These are phyloP conservation scores for Platygyra sinensis DNA, from an alignment of 64 coral and sea anemone species.

Conservation along the genomic window DNA sequence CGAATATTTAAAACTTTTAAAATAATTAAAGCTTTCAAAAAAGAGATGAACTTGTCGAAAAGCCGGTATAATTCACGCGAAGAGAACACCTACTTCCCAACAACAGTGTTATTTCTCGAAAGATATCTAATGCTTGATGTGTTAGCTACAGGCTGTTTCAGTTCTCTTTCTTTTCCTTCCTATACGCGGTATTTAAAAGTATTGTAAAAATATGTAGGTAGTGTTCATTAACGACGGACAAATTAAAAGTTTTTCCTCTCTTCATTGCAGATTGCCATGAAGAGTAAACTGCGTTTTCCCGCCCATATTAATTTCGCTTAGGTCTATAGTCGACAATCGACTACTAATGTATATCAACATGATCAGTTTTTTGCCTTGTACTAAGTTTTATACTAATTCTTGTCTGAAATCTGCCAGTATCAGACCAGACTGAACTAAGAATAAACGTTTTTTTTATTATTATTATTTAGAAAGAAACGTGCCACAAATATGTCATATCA, in stretches of 20 bases:
- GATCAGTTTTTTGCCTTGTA: conserved; percentile 3
- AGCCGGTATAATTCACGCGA: not conserved
- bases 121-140: not conserved
- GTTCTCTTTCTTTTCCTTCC: not conserved
- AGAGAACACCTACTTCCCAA: not conserved
- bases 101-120: not conserved
- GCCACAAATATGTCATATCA: not conserved
- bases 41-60: not conserved
- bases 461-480: too few relatives aligned
- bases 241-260: conserved; percentile 11
- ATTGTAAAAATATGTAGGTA: conserved; percentile 10
- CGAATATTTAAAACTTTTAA: conserved; percentile 9
- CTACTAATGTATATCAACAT: not conserved
- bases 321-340: not conserved
- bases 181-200: conserved; percentile 10
- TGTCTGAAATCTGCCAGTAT: not conserved
- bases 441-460: not conserved
- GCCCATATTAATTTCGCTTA: conserved; percentile 8
- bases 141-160: not conserved
- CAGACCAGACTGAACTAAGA: not conserved
- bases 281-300: not conserved
- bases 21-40: not conserved
- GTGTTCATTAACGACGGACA: not conserved
- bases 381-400: conserved; percentile 8
- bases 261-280: conserved; percentile 13